Evolutionary conservation across 2,113 vertebrate species (phyloP), one percentile per base, ranked within the genome.

Genomic region (Amia ocellicauda): DNA sequence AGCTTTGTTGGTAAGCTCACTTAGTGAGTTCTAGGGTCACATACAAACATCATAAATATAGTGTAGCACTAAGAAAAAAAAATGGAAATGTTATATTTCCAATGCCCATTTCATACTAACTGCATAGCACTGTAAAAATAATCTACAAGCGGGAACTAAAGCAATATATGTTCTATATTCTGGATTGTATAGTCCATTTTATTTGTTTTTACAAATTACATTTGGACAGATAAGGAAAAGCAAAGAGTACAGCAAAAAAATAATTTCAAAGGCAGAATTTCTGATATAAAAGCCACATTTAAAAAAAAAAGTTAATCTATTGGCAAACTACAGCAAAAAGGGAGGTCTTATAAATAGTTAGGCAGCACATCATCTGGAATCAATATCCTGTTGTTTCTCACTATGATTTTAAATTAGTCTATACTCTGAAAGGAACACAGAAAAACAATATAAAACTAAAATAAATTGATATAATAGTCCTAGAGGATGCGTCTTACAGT

Each of bases 371-470:
- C 62, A 73, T 69, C 47, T 76, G 69, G 67, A 72, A 74, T 68
- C 60, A 62, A 68, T 71, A 70, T 76, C 67, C 23, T 16, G 22
- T 45, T 54, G 60, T 60, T 71, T 83, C 66, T 69, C 70, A 68
- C 60, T 59, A 55, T 54, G 64, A 70, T 23, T 40, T 11, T 53
- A 19, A 23, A 13, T 72, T 74, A 71, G 63, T 50, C 43, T 65
- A 60, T 76, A 57, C 3, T 66, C 42, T 36, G 23, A 43, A 68
- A 60, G 54, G 63, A 67, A 55, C 26, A 58, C 7, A 57, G 19
- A 56, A 26, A 24, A 16, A n/a, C n/a, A n/a, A n/a, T n/a, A 36
- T 2, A 36, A 11, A 36, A 36, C 5, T 36, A 5, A 36, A 36
- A 36, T 36, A 36, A n/a, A n/a, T n/a, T n/a, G n/a, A n/a, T 36